Conservation (phyloP, 2,888 invertebrate genomes). For the Hemicrepidius hirtus region DNA sequence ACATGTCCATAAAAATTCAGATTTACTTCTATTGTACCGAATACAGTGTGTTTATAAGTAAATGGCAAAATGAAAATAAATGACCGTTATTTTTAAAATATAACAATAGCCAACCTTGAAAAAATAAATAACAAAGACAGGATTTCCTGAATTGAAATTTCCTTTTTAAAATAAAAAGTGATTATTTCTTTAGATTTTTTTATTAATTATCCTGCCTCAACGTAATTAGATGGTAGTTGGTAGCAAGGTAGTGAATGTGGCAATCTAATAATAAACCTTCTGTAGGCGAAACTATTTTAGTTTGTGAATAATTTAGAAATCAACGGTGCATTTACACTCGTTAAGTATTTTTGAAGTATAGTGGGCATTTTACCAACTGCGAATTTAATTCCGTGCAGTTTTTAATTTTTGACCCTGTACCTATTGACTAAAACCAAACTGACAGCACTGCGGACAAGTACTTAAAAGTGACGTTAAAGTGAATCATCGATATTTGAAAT, state of each 20-base stretch:
- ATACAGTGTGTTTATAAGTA: no score
- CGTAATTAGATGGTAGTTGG: not conserved
- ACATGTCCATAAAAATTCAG: no score
- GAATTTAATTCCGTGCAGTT: conserved; percentile 49
- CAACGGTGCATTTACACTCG: conserved; percentile 46
- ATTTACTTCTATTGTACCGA: no score
- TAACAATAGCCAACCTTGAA: no score
- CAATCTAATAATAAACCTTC: conserved; percentile 56
- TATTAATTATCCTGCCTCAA: not conserved
- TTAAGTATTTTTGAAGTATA: conserved; percentile 55
- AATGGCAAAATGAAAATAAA: no score
- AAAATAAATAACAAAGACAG: no score
- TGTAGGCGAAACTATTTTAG: conserved; percentile 54
- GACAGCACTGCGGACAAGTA: conserved; percentile 29
- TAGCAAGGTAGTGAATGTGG: conserved; percentile 52
- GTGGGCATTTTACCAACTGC: conserved; percentile 59
- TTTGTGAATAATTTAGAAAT: conserved; percentile 52
- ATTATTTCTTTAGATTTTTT: not conserved
- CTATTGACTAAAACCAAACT: no score
- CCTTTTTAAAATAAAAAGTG: not conserved
- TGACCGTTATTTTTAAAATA: no score
- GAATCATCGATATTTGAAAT: conserved; percentile 22
- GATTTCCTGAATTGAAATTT: not conserved
- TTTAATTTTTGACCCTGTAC: no score
- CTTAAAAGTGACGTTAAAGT: not conserved